Percentiles rank a stretch among this genome's conserved stretches.
Conservation (phyloP, 2,888 invertebrate genomes). For the Cotesia congregata region DNA sequence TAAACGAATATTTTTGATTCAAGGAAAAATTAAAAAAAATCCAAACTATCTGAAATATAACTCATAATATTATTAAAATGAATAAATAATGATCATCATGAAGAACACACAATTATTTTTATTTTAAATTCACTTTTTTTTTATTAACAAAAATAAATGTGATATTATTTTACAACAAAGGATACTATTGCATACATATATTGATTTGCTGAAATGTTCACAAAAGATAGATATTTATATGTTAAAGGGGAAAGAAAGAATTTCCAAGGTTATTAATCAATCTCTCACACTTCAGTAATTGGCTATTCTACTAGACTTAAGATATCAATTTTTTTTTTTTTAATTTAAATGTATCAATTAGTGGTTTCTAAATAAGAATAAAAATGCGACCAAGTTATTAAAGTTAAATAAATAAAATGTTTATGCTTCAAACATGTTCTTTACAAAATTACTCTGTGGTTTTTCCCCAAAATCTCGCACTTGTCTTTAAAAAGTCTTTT, state of each 20-base stretch:
- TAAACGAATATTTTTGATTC: too few species aligned
- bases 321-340: conserved; percentile 7
- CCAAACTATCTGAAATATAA: too few species aligned
- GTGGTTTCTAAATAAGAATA: background rate
- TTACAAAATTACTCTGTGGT: conserved; percentile 17
- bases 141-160: too few species aligned
- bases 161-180: too few species aligned
- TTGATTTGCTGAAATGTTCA: background rate
- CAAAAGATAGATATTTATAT: background rate
- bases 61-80: too few species aligned
- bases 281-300: conserved; percentile 16
- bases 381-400: background rate
- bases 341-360: conserved; percentile 1
- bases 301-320: conserved; percentile 1
- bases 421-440: background rate
- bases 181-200: background rate
- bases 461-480: conserved; percentile 23
- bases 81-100: too few species aligned
- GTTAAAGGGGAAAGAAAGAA: conserved; percentile 4
- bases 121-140: too few species aligned
- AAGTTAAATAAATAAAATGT: background rate
- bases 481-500: conserved; percentile 25
- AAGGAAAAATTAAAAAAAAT: too few species aligned
- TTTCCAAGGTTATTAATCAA: background rate
- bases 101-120: too few species aligned